Evolutionary conservation across 2,797 vertebrate genomes (phyloP).

Genomic region (Spizella passerina): DNA sequence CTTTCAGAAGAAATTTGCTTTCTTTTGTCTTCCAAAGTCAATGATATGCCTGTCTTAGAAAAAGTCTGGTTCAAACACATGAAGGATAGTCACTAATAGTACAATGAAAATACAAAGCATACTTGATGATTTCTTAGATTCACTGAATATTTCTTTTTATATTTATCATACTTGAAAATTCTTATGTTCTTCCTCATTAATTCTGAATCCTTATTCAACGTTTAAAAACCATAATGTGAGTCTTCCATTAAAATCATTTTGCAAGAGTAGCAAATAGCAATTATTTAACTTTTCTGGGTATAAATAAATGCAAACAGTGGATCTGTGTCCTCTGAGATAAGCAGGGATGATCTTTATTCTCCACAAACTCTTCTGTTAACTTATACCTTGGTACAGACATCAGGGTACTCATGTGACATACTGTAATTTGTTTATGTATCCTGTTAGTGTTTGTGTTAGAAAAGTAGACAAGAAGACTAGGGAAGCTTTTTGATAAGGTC

Average conservation of each 20-base stretch:
- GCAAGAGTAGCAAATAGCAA: background rate
- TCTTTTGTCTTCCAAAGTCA: background rate
- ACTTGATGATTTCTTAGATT: background rate
- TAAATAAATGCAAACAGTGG: background rate
- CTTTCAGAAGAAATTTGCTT: background rate
- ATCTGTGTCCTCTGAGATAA: background rate
- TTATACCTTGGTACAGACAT: background rate
- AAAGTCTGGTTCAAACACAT: background rate
- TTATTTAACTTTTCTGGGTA: background rate
- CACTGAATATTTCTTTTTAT: background rate
- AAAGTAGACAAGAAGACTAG: background rate
- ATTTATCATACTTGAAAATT: background rate
- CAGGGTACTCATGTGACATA: background rate
- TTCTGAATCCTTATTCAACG: background rate
- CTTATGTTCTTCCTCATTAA: background rate
- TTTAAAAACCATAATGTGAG: background rate
- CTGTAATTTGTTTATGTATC: background rate
- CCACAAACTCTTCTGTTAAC: background rate
- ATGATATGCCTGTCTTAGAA: background rate
- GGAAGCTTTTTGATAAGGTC: background rate
- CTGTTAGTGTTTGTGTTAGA: background rate
- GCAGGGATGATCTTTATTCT: background rate
- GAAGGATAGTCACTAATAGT: background rate
- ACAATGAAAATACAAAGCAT: background rate
- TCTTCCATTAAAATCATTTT: background rate